Evolutionary conservation across 1,140 invertebrate genomes (phyloP), one percentile per base, ranked within the genome.

Genomic region (Temnothorax longispinosus): DNA sequence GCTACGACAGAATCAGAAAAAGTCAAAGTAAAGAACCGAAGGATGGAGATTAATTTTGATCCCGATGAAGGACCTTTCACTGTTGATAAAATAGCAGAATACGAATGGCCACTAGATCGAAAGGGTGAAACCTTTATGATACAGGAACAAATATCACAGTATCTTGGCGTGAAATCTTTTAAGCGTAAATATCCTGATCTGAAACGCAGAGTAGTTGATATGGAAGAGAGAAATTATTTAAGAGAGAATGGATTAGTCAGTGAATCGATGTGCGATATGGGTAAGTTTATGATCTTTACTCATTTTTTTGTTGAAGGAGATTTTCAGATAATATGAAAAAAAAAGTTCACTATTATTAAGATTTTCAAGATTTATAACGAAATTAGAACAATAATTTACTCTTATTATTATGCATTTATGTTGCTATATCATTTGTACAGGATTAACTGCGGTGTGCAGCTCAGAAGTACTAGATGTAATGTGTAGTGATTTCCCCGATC

Each of bases 181-280:
- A 99, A 99, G 94, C 96, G 99, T 88, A 98, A 99, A 94, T 99
- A 99, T 95, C 98, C 99, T 58, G 98, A 99, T 94, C 94, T 99
- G 15, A 97, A 97, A 60, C 96, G 99, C 78, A 96, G 99, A 74
- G 96, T 97, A 64, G 97, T 99, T 32, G 98, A 98, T 74, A 98
- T 98, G 95, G 97, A 98, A 90, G 99, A 99, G 95, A 96, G 98
- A 86, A 98, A 98, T 93, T 99, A 97, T 96, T 96, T 99, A 1
- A 96, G 97, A 89, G 97, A 98, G 82, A 97, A 97, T 93, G 97
- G 97, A 60, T 96, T 99, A 67, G 98, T 99, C 1, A 98, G 98
- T 35, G 99, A 99, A 95, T 97, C 97, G 32, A 98, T 99, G 95
- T 99, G 98, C 96, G 98, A 99, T 95, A 96, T 99, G 93, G 98